These are phyloP conservation scores for Peromyscus aztecus DNA, from an alignment of 2,797 vertebrate species.

Conservation along the genomic window DNA sequence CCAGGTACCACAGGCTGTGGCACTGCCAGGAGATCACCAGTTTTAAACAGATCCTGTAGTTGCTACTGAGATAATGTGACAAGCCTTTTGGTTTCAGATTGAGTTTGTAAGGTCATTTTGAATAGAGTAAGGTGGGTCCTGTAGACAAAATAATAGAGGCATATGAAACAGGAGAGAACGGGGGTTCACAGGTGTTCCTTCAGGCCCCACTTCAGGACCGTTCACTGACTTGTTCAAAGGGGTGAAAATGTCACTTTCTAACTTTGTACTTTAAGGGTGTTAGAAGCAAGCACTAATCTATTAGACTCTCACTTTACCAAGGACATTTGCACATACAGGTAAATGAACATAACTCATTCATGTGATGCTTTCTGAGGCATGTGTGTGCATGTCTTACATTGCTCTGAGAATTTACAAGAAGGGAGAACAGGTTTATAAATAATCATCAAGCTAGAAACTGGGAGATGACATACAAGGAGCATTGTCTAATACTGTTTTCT, in stretches of 20 bases:
- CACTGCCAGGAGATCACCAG: background rate
- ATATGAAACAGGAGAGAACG: background rate
- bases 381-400: background rate
- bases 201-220: background rate
- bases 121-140: background rate
- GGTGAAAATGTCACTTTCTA: background rate
- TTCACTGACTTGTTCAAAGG: background rate
- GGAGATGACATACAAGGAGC: background rate
- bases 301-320: background rate
- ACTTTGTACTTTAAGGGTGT: background rate
- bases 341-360: background rate
- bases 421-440: background rate
- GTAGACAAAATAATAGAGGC: background rate
- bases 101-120: background rate
- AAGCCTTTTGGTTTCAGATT: background rate
- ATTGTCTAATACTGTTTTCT: background rate
- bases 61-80: background rate
- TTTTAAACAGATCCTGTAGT: background rate
- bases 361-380: background rate
- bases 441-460: background rate
- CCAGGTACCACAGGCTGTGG: background rate
- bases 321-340: background rate
- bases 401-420: background rate
- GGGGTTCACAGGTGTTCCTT: background rate
- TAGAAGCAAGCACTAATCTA: conserved; percentile 22